These are phyloP conservation scores for Urechis unicinctus DNA, from an alignment of 2,888 invertebrate genomes.

Conservation along the genomic window DNA sequence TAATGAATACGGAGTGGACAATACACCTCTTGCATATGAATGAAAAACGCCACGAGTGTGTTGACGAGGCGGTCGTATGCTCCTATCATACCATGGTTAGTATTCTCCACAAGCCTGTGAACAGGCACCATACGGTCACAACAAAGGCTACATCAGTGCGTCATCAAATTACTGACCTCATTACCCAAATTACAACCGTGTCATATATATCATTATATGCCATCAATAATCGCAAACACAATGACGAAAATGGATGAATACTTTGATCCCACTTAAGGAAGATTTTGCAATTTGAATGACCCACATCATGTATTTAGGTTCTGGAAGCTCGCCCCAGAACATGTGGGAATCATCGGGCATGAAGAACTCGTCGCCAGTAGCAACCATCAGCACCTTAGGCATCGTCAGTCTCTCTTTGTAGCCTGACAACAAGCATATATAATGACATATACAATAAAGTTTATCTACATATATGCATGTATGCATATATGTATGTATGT, in stretches of 20 bases:
- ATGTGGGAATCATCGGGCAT: slow-evolving; percentile 2
- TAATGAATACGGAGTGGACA: too few relatives aligned
- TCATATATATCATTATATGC: too few relatives aligned
- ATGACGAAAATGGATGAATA: too few relatives aligned
- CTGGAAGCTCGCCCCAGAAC: slow-evolving; percentile 3
- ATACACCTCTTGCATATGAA: neutral
- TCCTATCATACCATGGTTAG: slow-evolving; percentile 1
- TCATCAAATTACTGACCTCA: too few relatives aligned
- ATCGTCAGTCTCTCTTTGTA: slow-evolving; percentile 4
- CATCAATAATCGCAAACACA: too few relatives aligned
- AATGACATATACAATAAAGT: neutral
- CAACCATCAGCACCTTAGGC: slow-evolving; percentile 2
- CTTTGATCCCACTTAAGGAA: too few relatives aligned
- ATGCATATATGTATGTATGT: neutral
- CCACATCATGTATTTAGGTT: slow-evolving; percentile 9
- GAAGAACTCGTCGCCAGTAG: slow-evolving; percentile 9
- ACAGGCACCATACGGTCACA: neutral
- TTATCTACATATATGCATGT: neutral
- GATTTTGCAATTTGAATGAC: too few relatives aligned
- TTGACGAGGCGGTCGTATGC: neutral
- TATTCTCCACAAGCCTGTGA: slow-evolving; percentile 1
- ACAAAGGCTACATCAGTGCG: neutral
- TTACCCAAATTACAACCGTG: too few relatives aligned
- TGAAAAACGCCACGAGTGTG: neutral
- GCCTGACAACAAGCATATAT: neutral